These are phyloP conservation scores for Hafferia zeledoni DNA, from an alignment of 2,797 vertebrate genomes.

Conservation along the genomic window DNA sequence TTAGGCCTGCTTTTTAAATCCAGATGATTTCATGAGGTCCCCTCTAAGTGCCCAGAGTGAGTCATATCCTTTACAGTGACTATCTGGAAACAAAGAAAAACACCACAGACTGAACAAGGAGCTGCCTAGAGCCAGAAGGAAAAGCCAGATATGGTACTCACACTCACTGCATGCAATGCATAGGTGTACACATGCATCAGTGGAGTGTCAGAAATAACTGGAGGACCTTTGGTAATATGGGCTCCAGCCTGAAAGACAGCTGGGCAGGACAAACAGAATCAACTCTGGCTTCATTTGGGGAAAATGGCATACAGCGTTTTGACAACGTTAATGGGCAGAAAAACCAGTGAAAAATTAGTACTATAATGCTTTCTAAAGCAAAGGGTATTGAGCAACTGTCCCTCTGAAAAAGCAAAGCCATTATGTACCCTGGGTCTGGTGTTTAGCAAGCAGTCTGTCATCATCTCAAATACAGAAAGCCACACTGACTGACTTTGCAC, in stretches of 20 bases:
- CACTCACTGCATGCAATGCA: background rate
- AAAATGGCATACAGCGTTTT: background rate
- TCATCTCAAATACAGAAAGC: conserved; percentile 6
- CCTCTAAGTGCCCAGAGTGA: background rate
- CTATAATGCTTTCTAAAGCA: background rate
- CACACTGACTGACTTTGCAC: background rate
- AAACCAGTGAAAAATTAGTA: background rate
- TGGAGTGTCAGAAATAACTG: background rate
- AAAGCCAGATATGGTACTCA: background rate
- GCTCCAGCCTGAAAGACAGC: background rate
- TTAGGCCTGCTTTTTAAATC: background rate
- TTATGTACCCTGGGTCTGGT: background rate
- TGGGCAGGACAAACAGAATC: background rate
- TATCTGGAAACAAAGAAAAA: background rate
- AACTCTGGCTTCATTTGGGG: background rate
- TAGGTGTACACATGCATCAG: background rate
- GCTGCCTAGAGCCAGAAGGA: background rate
- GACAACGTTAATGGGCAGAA: background rate
- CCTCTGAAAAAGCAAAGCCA: background rate
- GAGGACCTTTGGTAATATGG: background rate
- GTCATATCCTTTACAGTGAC: background rate
- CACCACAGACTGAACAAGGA: background rate
- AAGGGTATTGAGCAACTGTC: background rate
- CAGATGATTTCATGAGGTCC: background rate
- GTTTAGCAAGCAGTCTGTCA: background rate